Percentiles rank a stretch among this genome's conserved stretches.
Conservation (phyloP, 2,888 invertebrate genomes). For the Busseola fusca region DNA sequence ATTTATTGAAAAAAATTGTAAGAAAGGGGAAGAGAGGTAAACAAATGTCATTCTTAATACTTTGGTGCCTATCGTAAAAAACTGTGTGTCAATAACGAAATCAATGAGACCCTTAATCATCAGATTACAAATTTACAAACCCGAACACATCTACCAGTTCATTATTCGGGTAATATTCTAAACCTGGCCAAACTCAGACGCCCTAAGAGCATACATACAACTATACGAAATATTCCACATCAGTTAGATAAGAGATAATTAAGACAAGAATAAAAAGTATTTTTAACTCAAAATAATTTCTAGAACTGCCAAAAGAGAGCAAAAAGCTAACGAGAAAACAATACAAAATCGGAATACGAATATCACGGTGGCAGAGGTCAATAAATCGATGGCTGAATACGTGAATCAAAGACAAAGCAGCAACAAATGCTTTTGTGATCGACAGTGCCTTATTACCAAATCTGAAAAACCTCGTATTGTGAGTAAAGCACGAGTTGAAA, state of each 20-base stretch:
- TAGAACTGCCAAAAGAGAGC: slow-evolving; percentile 40
- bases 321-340: slow-evolving; percentile 33
- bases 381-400: slow-evolving; percentile 45
- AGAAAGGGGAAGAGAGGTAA: slow-evolving; percentile 62
- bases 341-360: slow-evolving; percentile 27
- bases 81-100: not conserved
- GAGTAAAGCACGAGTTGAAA: slow-evolving; percentile 23
- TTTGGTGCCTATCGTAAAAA: not conserved
- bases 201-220: not conserved
- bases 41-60: not conserved
- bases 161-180: too few relatives aligned
- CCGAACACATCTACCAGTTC: too few relatives aligned
- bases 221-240: not conserved
- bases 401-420: slow-evolving; percentile 20
- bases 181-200: not conserved
- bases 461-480: slow-evolving; percentile 20
- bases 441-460: slow-evolving; percentile 48
- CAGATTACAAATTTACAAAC: not conserved
- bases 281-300: not conserved
- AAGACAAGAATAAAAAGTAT: not conserved
- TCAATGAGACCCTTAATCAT: not conserved
- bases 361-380: slow-evolving; percentile 34
- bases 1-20: slow-evolving; percentile 68
- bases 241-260: not conserved
- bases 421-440: slow-evolving; percentile 47